These are phyloP conservation scores for Chloroceryle amazona DNA, from an alignment of 2,797 vertebrate species.

Conservation along the genomic window DNA sequence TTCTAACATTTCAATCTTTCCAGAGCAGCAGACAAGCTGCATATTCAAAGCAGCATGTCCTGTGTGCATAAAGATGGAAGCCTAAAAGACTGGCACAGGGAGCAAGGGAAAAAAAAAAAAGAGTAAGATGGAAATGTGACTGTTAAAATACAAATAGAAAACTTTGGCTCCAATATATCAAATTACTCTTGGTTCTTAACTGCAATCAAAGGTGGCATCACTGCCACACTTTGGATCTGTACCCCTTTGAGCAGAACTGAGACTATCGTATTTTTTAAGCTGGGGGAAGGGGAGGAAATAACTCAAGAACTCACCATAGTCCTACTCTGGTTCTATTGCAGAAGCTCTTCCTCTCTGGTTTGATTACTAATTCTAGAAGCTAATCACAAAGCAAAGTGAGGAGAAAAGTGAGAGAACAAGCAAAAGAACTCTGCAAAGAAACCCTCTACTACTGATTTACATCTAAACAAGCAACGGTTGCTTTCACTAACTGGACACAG, in stretches of 20 bases:
- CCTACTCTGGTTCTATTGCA: constrained; percentile 13
- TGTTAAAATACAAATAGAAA: not conserved
- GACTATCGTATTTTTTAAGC: not conserved
- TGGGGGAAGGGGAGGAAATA: constrained; percentile 11
- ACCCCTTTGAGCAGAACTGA: not conserved
- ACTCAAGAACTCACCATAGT: constrained; percentile 14
- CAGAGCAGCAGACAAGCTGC: not conserved
- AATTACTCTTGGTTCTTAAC: not conserved
- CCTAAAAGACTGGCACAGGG: not conserved
- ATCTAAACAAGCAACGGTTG: not conserved
- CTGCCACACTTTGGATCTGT: not conserved
- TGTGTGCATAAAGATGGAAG: not conserved
- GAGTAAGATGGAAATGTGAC: not conserved
- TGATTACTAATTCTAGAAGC: constrained; percentile 54
- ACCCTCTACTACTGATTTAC: not conserved
- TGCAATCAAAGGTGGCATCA: not conserved
- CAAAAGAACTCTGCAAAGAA: constrained; percentile 13
- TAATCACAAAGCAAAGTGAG: constrained; percentile 32
- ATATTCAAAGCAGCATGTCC: not conserved
- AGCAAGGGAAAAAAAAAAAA: not conserved
- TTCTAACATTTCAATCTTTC: not conserved
- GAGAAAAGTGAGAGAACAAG: constrained; percentile 12
- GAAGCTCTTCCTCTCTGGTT: constrained; percentile 35
- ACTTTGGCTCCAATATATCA: not conserved
- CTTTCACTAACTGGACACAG: not conserved